A percentile compares a stretch with the other conserved stretches of the same genome.
phyloP scores from a whole-genome alignment of 2,888 invertebrate species.

The Carabus problematicus region DNA sequence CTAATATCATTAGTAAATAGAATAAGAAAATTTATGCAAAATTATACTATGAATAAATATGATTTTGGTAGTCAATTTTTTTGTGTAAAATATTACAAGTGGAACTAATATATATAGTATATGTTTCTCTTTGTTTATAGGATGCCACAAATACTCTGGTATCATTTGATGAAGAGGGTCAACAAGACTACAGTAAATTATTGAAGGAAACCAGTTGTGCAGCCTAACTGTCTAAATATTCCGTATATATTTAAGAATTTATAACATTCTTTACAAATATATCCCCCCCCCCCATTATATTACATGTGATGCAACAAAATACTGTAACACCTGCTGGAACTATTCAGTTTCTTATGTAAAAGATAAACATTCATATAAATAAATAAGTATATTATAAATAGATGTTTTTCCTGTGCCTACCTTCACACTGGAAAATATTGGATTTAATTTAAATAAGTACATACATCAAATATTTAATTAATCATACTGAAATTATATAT shows the following conservation, averaged over 20 bases:
- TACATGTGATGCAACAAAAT: no score
- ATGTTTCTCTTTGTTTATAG: slow-evolving; percentile 50
- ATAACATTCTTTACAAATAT: neutral
- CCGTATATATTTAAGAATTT: neutral
- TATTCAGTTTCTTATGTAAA: no score
- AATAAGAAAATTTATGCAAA: neutral
- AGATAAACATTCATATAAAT: no score
- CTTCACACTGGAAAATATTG: no score
- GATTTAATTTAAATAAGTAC: no score
- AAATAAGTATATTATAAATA: no score
- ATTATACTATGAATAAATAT: slow-evolving; percentile 5
- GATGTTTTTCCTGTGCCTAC: no score
- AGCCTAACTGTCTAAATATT: neutral
- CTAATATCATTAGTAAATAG: neutral
- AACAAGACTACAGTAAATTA: slow-evolving; percentile 25
- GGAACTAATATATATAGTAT: neutral
- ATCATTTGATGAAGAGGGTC: slow-evolving; percentile 51
- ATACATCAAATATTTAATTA: no score
- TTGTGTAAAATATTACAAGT: slow-evolving; percentile 8
- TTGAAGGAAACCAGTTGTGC: slow-evolving; percentile 29
- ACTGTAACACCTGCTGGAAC: no score
- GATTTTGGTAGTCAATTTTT: no score
- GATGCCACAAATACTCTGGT: slow-evolving; percentile 60
- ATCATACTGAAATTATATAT: no score
- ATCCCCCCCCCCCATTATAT: no score